These are phyloP conservation scores for Acridotheres tristis DNA, from an alignment of 2,797 vertebrate genomes.

Conservation along the genomic window DNA sequence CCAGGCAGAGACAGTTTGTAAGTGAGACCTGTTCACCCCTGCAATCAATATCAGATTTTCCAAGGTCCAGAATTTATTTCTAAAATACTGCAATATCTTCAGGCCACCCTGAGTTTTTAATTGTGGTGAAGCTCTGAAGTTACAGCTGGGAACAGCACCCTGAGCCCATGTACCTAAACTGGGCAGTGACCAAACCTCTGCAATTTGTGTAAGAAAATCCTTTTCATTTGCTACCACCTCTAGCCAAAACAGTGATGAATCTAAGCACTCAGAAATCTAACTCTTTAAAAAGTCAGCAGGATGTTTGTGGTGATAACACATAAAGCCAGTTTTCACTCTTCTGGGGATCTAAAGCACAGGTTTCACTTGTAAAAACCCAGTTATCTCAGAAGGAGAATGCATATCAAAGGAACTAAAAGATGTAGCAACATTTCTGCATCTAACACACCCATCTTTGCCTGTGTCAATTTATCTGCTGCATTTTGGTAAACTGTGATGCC, in stretches of 20 bases:
- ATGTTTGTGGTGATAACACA: background rate
- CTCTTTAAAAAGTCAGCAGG: background rate
- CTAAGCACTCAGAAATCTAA: background rate
- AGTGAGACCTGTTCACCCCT: background rate
- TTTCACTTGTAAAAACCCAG: background rate
- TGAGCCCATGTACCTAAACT: background rate
- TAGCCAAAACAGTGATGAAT: background rate
- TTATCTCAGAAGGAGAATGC: background rate
- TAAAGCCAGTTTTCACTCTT: background rate
- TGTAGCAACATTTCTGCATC: background rate
- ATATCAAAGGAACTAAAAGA: background rate
- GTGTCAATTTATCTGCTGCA: background rate
- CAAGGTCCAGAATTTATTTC: background rate
- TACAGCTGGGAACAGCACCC: background rate
- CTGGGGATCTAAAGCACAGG: rapidly evolving
- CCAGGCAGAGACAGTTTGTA: background rate
- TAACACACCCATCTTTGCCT: background rate
- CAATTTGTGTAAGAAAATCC: background rate
- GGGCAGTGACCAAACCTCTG: background rate
- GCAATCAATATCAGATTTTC: background rate
- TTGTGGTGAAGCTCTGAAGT: background rate
- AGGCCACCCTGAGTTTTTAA: background rate
- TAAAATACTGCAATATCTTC: background rate
- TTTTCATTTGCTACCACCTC: background rate
- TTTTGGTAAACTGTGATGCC: background rate